Evolutionary conservation across 2,888 invertebrate species (phyloP).

Genomic region (Lithodes maja): DNA sequence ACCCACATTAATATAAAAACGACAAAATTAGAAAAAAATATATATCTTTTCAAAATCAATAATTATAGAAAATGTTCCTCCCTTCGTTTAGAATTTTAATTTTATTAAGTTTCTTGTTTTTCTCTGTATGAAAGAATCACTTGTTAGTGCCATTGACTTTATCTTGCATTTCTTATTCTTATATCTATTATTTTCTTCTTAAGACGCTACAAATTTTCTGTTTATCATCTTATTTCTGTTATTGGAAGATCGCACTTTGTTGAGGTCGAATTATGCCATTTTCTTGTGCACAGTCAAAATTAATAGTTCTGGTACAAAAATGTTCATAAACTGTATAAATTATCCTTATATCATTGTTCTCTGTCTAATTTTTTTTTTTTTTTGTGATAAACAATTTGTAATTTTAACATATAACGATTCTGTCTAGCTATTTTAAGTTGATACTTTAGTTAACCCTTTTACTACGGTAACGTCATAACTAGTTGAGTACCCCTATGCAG

Average conservation of each 20-base stretch:
- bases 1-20: not conserved
- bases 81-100: not conserved
- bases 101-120: not conserved
- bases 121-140: not conserved
- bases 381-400: too few relatives aligned
- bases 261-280: not conserved
- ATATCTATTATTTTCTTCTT: not conserved
- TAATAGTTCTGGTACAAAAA: too few relatives aligned
- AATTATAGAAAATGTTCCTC: not conserved
- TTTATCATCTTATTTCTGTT: not conserved
- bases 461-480: too few relatives aligned
- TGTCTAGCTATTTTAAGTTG: too few relatives aligned
- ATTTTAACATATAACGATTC: too few relatives aligned
- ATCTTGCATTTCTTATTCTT: not conserved
- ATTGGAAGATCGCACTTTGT: not conserved
- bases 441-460: too few relatives aligned
- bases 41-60: not conserved
- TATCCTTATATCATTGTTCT: too few relatives aligned
- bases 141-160: not conserved
- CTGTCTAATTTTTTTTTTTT: too few relatives aligned
- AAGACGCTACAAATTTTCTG: not conserved
- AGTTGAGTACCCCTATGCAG: too few relatives aligned
- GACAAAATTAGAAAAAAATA: not conserved
- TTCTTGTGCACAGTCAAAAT: too few relatives aligned
- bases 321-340: too few relatives aligned